Percentiles rank a stretch among this genome's conserved stretches.
These are phyloP conservation scores for Rhagoletis zephyria DNA, from an alignment of 1,140 invertebrate species.

Conservation along the genomic window DNA sequence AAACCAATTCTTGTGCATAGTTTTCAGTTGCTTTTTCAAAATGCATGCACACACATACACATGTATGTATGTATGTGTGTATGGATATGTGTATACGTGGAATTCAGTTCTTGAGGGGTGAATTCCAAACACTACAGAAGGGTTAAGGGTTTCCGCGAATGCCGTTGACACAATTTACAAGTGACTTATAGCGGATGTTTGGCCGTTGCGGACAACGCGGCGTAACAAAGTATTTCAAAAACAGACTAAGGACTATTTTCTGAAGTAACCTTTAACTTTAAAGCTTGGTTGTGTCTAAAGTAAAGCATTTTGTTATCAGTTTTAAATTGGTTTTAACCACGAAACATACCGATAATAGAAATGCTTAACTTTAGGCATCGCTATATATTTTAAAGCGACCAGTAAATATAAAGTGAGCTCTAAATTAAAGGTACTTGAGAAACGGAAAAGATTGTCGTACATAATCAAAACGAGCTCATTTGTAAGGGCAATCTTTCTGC, in stretches of 20 bases:
- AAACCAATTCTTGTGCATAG: slow-evolving; percentile 2
- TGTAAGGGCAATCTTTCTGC: too few relatives aligned
- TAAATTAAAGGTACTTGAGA: too few relatives aligned
- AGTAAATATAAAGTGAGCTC: too few relatives aligned
- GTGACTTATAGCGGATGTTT: background rate
- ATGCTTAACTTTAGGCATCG: too few relatives aligned
- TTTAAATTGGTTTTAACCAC: too few relatives aligned
- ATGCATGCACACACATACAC: background rate
- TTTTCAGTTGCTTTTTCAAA: background rate
- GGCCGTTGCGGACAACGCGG: background rate
- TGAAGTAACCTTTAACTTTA: too few relatives aligned
- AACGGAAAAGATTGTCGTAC: too few relatives aligned
- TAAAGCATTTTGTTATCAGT: too few relatives aligned
- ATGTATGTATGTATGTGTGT: background rate
- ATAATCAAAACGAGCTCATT: too few relatives aligned
- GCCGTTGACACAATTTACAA: slow-evolving; percentile 13
- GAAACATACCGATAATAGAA: too few relatives aligned
- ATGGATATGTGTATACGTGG: background rate
- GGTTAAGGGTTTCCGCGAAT: background rate
- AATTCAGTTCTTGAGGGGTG: background rate
- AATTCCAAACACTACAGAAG: background rate
- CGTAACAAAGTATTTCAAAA: background rate
- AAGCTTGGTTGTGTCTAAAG: too few relatives aligned
- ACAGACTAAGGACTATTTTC: background rate
- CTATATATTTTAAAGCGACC: too few relatives aligned